Evolutionary conservation across 2,888 invertebrate genomes (phyloP).

Genomic region (Athripsodes cinereus): DNA sequence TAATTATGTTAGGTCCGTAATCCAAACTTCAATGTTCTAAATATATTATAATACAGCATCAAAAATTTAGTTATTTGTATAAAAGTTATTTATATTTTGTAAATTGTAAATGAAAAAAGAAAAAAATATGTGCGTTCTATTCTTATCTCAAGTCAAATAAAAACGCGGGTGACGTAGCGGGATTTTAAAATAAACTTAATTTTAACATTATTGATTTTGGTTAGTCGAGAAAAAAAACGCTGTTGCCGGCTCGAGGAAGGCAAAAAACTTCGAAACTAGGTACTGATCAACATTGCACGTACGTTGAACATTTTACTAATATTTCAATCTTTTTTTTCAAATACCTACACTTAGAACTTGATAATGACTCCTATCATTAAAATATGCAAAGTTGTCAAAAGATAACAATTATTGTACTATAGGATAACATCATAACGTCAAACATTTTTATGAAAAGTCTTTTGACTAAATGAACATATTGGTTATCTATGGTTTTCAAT

Average conservation of each 20-base stretch:
- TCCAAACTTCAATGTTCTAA: too few species aligned
- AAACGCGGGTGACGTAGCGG: slow-evolving; percentile 23
- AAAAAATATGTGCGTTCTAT: slow-evolving; percentile 4
- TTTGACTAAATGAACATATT: neutral
- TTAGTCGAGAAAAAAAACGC: slow-evolving; percentile 20
- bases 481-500: neutral
- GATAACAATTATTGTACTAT: neutral
- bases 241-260: slow-evolving; percentile 17
- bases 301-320: slow-evolving; percentile 17
- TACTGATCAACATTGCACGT: slow-evolving; percentile 16
- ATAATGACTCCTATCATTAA: neutral
- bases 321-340: slow-evolving; percentile 15
- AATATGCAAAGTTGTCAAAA: neutral
- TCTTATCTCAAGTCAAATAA: slow-evolving; percentile 16
- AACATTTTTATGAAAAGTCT: neutral
- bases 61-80: too few species aligned
- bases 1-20: too few species aligned
- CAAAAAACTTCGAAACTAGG: slow-evolving; percentile 23
- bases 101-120: neutral
- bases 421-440: too few species aligned
- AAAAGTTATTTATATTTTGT: too few species aligned
- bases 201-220: slow-evolving; percentile 27
- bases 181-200: slow-evolving; percentile 27
- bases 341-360: neutral
- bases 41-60: too few species aligned